Evolutionary conservation across 2,888 invertebrate species (phyloP), one percentile per base, ranked within the genome.

Genomic region (Diaperis boleti): DNA sequence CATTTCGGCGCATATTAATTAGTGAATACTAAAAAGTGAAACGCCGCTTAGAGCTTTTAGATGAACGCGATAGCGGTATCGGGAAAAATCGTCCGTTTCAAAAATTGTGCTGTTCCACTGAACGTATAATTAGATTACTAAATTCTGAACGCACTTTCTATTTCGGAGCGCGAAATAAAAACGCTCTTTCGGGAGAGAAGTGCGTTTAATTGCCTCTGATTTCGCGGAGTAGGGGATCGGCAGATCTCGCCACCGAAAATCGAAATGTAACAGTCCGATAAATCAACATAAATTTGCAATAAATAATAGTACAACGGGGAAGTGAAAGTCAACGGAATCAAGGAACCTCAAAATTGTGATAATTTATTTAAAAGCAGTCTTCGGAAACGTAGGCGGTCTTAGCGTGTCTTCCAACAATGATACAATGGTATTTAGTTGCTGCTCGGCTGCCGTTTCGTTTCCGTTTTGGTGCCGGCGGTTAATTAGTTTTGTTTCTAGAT

Each of bases 331-430:
- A 22, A 20, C 56, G 45, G 29, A 59, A 59, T 41, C 49, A 41
- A 49, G 50, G 59, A 50, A 60, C 44, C 59, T 60, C 52, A 60
- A 42, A 60, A 60, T 42, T 52, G 59, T 33, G 50, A 60, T 60
- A 60, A 60, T 60, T 60, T 52, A 52, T 52, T 60, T 50, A 49
- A 49, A 39, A 59, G 39, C 49, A 31, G 29, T 10, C 42, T 56
- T 44, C 39, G 11, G 17, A 41, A 42, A 41, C 31, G 55, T 42
- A 20, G 55, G 41, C 26, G 55, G 31, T n/a, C 10, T 22, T 5
- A 35, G 11, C 17, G 20, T 20, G 18, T 35, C 17, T 35, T 17
- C n/a, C 31, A 18, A 37, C 18, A 39, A 39, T 37, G 39, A 18
- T 29, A 37, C 11, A 18, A 35, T n/a, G n/a, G n/a, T n/a, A 31